Conservation (phyloP, 2,797 vertebrate genomes). For the Falco biarmicus region DNA sequence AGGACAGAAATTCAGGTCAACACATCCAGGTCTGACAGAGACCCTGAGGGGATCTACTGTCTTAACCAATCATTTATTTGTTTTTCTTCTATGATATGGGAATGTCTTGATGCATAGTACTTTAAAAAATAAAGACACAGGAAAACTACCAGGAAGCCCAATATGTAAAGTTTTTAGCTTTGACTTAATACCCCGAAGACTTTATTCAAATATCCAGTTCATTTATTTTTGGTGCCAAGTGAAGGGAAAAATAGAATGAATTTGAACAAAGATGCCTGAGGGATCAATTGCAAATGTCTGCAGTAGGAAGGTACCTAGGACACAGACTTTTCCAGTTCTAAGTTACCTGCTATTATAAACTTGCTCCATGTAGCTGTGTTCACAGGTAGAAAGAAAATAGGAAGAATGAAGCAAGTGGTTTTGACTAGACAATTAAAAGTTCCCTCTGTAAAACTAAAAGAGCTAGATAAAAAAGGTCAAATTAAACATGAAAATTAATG, state of each 20-base stretch:
- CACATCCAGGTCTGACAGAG: neutral
- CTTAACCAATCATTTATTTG: constrained; percentile 30
- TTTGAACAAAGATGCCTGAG: constrained; percentile 4
- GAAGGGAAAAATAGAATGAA: neutral
- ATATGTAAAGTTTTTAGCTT: neutral
- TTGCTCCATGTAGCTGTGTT: neutral
- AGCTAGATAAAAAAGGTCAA: neutral
- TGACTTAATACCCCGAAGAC: neutral
- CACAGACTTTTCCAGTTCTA: neutral
- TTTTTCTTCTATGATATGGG: neutral
- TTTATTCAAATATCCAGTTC: constrained; percentile 1
- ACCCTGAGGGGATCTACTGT: constrained; percentile 11
- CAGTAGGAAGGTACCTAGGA: neutral
- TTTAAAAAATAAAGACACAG: neutral
- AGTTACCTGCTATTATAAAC: neutral
- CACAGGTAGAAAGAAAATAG: neutral
- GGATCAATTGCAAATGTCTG: neutral
- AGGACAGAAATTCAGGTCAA: constrained; percentile 32
- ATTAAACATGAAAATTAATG: neutral
- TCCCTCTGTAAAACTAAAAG: neutral
- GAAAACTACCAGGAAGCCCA: neutral
- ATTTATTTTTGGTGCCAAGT: constrained; percentile 35
- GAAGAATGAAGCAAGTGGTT: neutral
- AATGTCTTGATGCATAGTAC: neutral
- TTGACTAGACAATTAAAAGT: neutral